phyloP scores from a whole-genome alignment of 2,888 invertebrate species.

The Zelleria hepariella region DNA sequence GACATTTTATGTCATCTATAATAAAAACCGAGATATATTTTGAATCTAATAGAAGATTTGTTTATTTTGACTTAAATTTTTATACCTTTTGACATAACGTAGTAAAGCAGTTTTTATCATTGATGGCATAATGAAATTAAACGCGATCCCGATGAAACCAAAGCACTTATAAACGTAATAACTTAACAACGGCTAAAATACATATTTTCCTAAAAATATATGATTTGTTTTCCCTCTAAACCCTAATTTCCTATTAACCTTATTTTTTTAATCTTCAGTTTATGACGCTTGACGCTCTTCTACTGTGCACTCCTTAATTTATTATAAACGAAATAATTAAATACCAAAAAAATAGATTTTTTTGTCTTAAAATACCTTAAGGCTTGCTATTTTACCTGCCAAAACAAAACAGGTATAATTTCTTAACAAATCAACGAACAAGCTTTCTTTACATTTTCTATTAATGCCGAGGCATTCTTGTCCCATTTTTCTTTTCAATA shows the following conservation, averaged over 20 bases:
- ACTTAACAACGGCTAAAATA: not conserved
- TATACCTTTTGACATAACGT: not conserved
- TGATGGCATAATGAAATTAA: constrained; percentile 32
- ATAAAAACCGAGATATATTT: constrained; percentile 29
- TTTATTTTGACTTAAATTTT: not conserved
- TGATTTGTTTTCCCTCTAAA: not conserved
- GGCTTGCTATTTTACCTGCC: too few species aligned
- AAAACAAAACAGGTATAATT: too few species aligned
- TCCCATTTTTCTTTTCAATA: not conserved
- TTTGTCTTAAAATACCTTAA: too few species aligned
- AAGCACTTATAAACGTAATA: constrained; percentile 42
- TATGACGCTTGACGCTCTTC: too few species aligned
- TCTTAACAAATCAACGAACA: not conserved
- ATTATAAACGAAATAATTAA: too few species aligned
- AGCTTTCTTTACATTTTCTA: not conserved
- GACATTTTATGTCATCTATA: constrained; percentile 40
- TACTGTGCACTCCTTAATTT: too few species aligned
- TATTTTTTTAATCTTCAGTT: too few species aligned
- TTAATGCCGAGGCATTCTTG: not conserved
- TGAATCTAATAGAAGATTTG: not conserved
- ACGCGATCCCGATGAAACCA: constrained; percentile 60
- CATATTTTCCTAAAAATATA: not conserved
- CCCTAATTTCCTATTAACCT: too few species aligned
- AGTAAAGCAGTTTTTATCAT: constrained; percentile 26
- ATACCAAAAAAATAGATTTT: too few species aligned